Conservation (phyloP, 2,797 vertebrate genomes). For the Trematomus bernacchii region DNA sequence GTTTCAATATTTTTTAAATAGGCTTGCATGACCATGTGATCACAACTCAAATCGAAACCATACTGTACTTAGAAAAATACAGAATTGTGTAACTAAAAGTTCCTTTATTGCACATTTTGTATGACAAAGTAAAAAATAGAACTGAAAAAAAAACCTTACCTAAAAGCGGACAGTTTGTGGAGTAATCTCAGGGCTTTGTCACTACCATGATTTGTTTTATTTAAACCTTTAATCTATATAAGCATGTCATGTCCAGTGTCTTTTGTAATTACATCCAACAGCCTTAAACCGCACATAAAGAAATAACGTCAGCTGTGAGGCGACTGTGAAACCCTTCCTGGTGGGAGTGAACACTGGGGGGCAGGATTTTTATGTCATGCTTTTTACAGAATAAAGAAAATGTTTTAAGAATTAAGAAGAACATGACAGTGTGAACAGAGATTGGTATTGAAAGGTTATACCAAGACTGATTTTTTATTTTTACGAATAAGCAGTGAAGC, state of each 20-base stretch:
- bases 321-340: conserved; percentile 27
- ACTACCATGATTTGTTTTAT: conserved; percentile 7
- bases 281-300: conserved; percentile 33
- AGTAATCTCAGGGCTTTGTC: neutral
- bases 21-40: neutral
- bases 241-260: conserved; percentile 10
- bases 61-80: fast-evolving
- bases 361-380: conserved; percentile 68
- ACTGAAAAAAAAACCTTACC: neutral
- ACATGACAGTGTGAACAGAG: conserved; percentile 35
- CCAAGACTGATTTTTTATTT: conserved; percentile 13
- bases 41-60: neutral
- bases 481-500: conserved; percentile 10
- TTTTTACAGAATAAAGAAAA: conserved; percentile 46
- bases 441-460: conserved; percentile 14
- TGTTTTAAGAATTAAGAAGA: conserved; percentile 49
- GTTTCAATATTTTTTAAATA: neutral
- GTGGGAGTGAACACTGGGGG: conserved; percentile 69
- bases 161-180: neutral
- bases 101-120: neutral
- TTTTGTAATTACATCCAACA: conserved; percentile 35
- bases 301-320: conserved; percentile 30
- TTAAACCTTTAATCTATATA: conserved; percentile 42
- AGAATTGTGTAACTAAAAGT: neutral
- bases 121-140: neutral